phyloP scores from a whole-genome alignment of 2,888 invertebrate species.

The Apamea crenata region DNA sequence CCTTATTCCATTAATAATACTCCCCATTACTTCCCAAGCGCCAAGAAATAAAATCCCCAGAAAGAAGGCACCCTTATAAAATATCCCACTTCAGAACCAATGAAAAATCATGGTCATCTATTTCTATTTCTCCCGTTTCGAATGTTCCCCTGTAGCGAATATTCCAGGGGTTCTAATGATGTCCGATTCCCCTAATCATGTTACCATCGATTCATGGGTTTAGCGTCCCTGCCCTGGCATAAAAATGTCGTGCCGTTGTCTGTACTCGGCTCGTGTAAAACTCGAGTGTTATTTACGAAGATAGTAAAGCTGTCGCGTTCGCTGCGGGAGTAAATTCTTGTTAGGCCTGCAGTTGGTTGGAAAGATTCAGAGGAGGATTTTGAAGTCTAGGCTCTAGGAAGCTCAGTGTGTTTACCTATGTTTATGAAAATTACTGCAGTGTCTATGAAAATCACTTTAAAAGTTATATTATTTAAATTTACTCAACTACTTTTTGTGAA shows the following conservation, averaged over 20 bases:
- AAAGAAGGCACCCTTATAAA: conserved; percentile 21
- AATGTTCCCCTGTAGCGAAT: conserved; percentile 34
- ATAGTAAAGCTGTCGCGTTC: conserved; percentile 60
- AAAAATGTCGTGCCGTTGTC: conserved; percentile 60
- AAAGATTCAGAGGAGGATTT: background rate
- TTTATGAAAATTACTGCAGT: background rate
- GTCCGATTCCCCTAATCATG: conserved; percentile 71
- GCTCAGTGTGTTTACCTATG: background rate
- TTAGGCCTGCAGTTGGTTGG: conserved; percentile 21
- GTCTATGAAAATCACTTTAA: background rate
- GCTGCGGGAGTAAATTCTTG: conserved; percentile 54
- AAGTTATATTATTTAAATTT: background rate
- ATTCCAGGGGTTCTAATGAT: conserved; percentile 56
- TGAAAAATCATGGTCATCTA: conserved; percentile 31
- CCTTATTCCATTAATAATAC: conserved; percentile 9
- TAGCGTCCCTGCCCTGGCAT: conserved; percentile 49
- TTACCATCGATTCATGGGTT: conserved; percentile 70
- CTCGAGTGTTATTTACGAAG: conserved; percentile 55
- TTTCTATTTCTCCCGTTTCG: conserved; percentile 28
- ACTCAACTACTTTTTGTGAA: background rate
- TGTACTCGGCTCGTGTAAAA: conserved; percentile 27
- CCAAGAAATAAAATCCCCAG: conserved; percentile 1
- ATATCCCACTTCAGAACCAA: background rate
- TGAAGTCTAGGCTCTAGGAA: background rate
- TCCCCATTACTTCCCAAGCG: background rate